Conservation (phyloP, 2,888 invertebrate species). For the Crematogaster levior region DNA sequence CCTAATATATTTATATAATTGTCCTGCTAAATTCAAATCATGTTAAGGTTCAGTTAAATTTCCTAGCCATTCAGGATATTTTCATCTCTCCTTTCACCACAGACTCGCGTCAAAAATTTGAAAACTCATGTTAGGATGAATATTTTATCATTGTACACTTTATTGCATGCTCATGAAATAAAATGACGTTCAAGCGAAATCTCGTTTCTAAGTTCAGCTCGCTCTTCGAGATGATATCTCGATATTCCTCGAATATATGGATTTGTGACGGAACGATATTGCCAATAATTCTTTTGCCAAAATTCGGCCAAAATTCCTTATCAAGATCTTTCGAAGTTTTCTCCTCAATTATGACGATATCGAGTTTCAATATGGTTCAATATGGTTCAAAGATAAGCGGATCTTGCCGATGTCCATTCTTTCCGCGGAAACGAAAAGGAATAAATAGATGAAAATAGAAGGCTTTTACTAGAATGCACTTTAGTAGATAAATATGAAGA, state of each 20-base stretch:
- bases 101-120: background rate
- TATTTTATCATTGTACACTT: background rate
- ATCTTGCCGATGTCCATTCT: slow-evolving; percentile 18
- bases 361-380: slow-evolving; percentile 29
- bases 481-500: too few relatives aligned
- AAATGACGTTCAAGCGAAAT: background rate
- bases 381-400: slow-evolving; percentile 37
- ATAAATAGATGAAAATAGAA: background rate
- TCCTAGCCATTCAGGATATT: background rate
- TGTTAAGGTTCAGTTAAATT: background rate
- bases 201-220: background rate
- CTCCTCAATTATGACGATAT: slow-evolving; percentile 19
- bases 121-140: background rate
- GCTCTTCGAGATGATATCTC: slow-evolving; percentile 8
- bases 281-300: slow-evolving; percentile 15
- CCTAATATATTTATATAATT: background rate
- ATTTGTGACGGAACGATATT: slow-evolving; percentile 13
- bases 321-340: slow-evolving; percentile 33
- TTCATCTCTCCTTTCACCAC: background rate
- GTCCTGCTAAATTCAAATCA: background rate
- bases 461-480: background rate
- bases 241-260: slow-evolving; percentile 7
- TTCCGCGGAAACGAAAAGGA: background rate
- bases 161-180: background rate
- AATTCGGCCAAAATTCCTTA: slow-evolving; percentile 37